phyloP scores from a whole-genome alignment of 2,888 invertebrate genomes.

The Vandiemenella viatica region DNA sequence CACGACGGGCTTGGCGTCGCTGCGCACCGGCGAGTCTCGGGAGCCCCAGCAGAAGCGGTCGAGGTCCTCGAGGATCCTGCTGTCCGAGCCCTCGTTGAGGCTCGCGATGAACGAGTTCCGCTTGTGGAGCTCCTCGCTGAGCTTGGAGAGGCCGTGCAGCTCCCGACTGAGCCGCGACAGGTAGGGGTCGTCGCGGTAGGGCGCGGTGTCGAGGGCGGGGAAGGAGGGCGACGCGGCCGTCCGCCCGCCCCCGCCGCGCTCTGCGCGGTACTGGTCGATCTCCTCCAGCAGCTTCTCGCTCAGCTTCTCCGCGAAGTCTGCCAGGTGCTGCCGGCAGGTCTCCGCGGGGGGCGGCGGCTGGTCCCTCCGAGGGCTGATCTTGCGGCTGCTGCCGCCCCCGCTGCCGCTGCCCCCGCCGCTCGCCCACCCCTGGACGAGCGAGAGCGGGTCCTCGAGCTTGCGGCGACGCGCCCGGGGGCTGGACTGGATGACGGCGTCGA shows the following conservation, averaged over 20 bases:
- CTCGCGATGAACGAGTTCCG: conserved; percentile 41
- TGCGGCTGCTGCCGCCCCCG: conserved; percentile 7
- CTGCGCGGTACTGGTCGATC: conserved; percentile 39
- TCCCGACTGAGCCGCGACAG: conserved; percentile 42
- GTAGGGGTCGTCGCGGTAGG: conserved; percentile 41
- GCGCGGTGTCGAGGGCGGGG: conserved; percentile 28
- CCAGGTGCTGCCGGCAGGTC: conserved; percentile 51
- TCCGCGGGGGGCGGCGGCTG: conserved; percentile 25
- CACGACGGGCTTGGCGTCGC: neutral
- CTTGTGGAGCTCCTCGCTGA: conserved; percentile 41
- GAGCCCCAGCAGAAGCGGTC: neutral
- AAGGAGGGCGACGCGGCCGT: conserved; percentile 22
- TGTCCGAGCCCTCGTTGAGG: conserved; percentile 26
- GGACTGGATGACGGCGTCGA: conserved; percentile 48
- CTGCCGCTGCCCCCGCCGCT: conserved; percentile 12
- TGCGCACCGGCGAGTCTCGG: neutral
- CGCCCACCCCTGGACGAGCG: conserved; percentile 29
- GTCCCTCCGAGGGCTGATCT: neutral
- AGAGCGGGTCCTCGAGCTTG: conserved; percentile 25
- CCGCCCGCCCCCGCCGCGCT: conserved; percentile 19
- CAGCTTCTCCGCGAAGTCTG: conserved; percentile 67
- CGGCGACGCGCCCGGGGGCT: conserved; percentile 40
- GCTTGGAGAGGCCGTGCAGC: conserved; percentile 39
- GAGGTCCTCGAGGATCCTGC: neutral
- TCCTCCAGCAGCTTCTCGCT: conserved; percentile 66